A percentile compares a stretch with the other conserved stretches of the same genome.
These are phyloP conservation scores for Alaudala cheleensis DNA, from an alignment of 2,113 vertebrate species.

Conservation along the genomic window DNA sequence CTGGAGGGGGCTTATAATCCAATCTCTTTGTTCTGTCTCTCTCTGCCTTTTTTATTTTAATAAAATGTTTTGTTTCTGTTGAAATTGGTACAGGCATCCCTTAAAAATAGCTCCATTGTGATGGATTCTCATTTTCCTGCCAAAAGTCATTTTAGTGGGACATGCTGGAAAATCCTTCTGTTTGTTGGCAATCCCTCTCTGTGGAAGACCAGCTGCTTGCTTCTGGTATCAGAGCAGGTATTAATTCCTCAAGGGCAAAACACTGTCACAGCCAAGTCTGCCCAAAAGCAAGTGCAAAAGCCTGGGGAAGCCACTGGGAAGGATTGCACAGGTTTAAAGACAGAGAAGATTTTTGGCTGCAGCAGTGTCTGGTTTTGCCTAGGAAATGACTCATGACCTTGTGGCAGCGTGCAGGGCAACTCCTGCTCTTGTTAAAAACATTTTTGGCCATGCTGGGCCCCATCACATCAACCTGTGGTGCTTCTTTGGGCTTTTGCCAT, in stretches of 20 bases:
- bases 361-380: background rate
- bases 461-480: background rate
- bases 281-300: background rate
- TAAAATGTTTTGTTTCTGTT: constrained; percentile 22
- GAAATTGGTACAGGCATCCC: constrained; percentile 19
- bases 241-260: background rate
- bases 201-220: constrained; percentile 11
- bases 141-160: constrained; percentile 32
- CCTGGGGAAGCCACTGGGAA: background rate
- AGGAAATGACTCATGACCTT: background rate
- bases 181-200: background rate
- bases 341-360: background rate
- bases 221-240: constrained; percentile 2
- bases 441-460: background rate
- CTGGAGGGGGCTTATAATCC: background rate
- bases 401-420: accelerated
- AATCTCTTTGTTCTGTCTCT: background rate
- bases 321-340: background rate
- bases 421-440: background rate
- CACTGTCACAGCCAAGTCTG: background rate
- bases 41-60: constrained; percentile 6
- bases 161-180: constrained; percentile 30
- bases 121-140: background rate
- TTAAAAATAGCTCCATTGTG: constrained; percentile 1
- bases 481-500: background rate